These are phyloP conservation scores for Rhynchomys soricoides DNA, from an alignment of 2,113 vertebrate species.

Conservation along the genomic window DNA sequence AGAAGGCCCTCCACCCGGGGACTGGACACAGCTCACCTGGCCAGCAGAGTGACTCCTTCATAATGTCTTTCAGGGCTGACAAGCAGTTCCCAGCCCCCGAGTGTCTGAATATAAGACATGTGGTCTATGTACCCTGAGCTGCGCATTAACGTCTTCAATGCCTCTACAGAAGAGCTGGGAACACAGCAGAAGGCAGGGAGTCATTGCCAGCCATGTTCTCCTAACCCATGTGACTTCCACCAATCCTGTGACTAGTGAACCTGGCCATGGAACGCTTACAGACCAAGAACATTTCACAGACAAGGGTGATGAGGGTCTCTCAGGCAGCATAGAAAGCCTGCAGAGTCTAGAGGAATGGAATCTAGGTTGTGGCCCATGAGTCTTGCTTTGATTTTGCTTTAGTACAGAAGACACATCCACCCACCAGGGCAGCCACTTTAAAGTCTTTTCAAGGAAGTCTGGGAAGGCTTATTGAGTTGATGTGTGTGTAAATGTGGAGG, in stretches of 20 bases:
- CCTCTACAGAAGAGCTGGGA: constrained; percentile 22
- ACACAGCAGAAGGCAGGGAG: background rate
- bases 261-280: background rate
- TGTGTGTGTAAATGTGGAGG: fast-evolving
- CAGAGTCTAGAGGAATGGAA: too few relatives aligned
- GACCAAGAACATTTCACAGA: background rate
- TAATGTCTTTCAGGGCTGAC: constrained; percentile 21
- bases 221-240: fast-evolving
- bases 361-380: background rate
- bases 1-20: fast-evolving
- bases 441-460: background rate
- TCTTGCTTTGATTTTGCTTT: background rate
- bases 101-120: background rate
- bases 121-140: constrained; percentile 45
- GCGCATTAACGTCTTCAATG: constrained; percentile 57
- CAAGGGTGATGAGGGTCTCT: background rate
- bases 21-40: constrained; percentile 21
- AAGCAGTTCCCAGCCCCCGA: constrained; percentile 60
- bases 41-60: constrained; percentile 53
- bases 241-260: background rate
- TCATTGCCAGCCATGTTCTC: fast-evolving
- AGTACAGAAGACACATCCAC: background rate
- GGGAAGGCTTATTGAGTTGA: background rate
- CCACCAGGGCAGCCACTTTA: background rate
- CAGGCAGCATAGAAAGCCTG: fast-evolving